Conservation (phyloP, 1,140 invertebrate species). For the Sinonovacula constricta region DNA sequence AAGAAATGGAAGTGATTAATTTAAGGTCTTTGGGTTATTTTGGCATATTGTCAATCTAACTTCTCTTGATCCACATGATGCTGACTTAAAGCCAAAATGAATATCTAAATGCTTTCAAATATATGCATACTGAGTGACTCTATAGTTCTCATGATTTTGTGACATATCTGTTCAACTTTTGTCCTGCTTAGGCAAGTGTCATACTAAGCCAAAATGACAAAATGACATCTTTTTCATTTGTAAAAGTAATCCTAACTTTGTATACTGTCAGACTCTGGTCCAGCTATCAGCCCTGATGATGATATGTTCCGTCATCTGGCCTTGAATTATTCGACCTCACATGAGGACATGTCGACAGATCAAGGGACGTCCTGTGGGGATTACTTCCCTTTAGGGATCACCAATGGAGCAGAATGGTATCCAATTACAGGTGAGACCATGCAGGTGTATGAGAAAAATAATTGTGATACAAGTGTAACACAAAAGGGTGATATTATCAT, state of each 20-base stretch:
- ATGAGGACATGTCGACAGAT: constrained; percentile 75
- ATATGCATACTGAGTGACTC: neutral
- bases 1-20: neutral
- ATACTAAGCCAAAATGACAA: too few species aligned
- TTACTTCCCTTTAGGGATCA: constrained; percentile 82
- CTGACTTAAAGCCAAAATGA: neutral
- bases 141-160: neutral
- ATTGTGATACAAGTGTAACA: too few species aligned
- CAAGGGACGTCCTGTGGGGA: constrained; percentile 54
- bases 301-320: constrained; percentile 65
- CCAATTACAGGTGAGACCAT: constrained; percentile 82
- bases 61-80: too few species aligned
- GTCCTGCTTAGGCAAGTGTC: neutral
- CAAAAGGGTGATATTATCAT: too few species aligned
- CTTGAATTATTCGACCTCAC: constrained; percentile 70
- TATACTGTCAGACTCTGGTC: neutral
- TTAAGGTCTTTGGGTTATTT: neutral
- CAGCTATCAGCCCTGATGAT: constrained; percentile 75
- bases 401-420: constrained; percentile 93
- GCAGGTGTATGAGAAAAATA: too few species aligned
- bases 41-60: neutral
- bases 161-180: neutral
- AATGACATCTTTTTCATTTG: too few species aligned
- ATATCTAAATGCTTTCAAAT: neutral
- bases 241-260: too few species aligned